Evolutionary conservation across 2,113 vertebrate species (phyloP), one percentile per base, ranked within the genome.

Genomic region (Campylomormyrus numenius): DNA sequence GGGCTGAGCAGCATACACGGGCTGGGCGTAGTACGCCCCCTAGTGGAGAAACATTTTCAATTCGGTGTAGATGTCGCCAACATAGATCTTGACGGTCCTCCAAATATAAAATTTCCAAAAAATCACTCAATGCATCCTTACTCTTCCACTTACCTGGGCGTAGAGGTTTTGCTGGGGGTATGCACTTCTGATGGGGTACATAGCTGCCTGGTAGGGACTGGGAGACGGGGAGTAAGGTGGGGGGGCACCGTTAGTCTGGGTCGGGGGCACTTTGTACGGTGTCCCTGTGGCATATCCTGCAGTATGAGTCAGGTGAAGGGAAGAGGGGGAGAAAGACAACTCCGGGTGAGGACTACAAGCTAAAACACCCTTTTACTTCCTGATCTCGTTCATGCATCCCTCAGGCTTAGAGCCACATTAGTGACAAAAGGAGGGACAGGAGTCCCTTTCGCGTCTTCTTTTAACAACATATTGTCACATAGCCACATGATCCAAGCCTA

Each of bases 101-200:
- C 15, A 83, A 24, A 42, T 21, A 45, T 39, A 83, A 83, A 83
- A 45, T 19, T 45, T 45, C 83, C 45, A 46, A 19, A 84, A 46
- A 42, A 77, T 77, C 70, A 35, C 70, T 35, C 31, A 15, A 35
- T 9, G 31, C 15, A 0, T 15, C 70, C 11, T 5, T 77, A 39
- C 48, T 74, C 42, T 31, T 49, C 31, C 3, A 21, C 96, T 90
- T 95, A 99, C 98, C 98, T 99, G 98, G 94, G 98, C 96, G 94
- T 99, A 99, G 92, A 99, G 93, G 96, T 99, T 99, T 96, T 98
- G 97, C 96, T 99, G 98, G 90, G 98, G 98, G 92, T 99, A 99
- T 97, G 98, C 98, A 99, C 98, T 99, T 98, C 98, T 97, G 95
- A 99, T 99, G 89, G 98, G 98, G 96, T 99, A 99, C 98, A 99